Conservation (phyloP, 2,797 vertebrate genomes). For the Danio kyathit region DNA sequence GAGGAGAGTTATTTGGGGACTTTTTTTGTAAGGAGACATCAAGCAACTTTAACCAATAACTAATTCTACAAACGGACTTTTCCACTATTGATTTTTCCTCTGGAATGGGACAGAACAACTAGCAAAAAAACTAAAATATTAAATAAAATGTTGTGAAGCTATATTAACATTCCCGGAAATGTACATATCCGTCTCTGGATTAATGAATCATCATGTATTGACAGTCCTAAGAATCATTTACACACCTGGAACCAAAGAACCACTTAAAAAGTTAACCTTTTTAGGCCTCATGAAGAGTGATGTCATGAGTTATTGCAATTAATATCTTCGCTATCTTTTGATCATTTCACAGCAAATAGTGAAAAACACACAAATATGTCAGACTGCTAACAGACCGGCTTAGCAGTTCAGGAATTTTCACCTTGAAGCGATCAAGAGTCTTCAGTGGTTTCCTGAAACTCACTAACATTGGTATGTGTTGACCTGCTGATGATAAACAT, state of each 20-base stretch:
- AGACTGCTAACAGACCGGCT: slow-evolving; percentile 31
- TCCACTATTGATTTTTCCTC: not conserved
- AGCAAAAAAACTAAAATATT: slow-evolving; percentile 6
- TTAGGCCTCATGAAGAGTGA: slow-evolving; percentile 15
- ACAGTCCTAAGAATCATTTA: slow-evolving; percentile 65
- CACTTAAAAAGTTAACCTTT: slow-evolving; percentile 35
- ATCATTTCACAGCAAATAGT: not conserved
- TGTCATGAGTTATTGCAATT: slow-evolving; percentile 24
- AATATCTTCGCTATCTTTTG: slow-evolving; percentile 14
- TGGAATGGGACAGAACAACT: not conserved
- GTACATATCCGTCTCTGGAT: slow-evolving; percentile 57
- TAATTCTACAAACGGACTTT: not conserved
- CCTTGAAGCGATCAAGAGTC: slow-evolving; percentile 41
- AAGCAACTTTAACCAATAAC: not conserved
- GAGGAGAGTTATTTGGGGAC: slow-evolving; percentile 6
- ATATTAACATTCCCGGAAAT: slow-evolving; percentile 56
- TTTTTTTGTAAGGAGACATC: slow-evolving; percentile 3
- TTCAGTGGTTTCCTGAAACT: slow-evolving; percentile 51
- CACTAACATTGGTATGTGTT: slow-evolving; percentile 64
- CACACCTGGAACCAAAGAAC: slow-evolving; percentile 52
- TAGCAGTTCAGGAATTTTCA: slow-evolving; percentile 38
- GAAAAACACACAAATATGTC: slow-evolving; percentile 23
- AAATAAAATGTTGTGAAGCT: slow-evolving; percentile 40
- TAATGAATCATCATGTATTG: slow-evolving; percentile 63
- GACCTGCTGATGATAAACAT: slow-evolving; percentile 69